Percentiles rank a stretch among this genome's conserved stretches.
Conservation (phyloP, 2,888 invertebrate genomes). For the Leucophenga montana region DNA sequence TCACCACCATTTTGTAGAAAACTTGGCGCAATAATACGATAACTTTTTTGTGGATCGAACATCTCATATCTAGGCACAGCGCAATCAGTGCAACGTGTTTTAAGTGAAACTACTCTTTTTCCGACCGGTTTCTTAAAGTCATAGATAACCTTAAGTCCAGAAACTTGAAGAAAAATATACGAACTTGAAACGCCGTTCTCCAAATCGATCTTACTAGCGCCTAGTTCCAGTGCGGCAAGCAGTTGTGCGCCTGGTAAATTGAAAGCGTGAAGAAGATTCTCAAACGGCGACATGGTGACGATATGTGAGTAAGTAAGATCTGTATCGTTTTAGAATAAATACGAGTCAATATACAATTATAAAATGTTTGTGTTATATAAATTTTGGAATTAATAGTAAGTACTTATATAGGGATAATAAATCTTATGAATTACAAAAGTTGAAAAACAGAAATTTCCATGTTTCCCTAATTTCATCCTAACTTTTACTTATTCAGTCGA, state of each 20-base stretch:
- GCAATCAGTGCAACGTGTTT: constrained; percentile 62
- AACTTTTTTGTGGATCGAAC: constrained; percentile 75
- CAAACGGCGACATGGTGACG: constrained; percentile 82
- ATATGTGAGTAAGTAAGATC: constrained; percentile 82
- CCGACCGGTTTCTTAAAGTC: constrained; percentile 77
- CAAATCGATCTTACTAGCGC: constrained; percentile 70
- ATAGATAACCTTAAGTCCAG: constrained; percentile 75
- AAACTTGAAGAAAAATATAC: constrained; percentile 74
- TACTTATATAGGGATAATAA: too few species aligned
- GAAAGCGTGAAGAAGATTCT: constrained; percentile 82
- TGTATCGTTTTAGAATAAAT: constrained; percentile 59
- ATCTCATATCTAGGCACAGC: constrained; percentile 78
- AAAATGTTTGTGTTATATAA: not conserved
- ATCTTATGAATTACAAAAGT: too few species aligned
- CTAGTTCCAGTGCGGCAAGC: constrained; percentile 77
- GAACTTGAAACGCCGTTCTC: constrained; percentile 50
- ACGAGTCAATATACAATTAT: not conserved
- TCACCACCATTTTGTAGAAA: constrained; percentile 82
- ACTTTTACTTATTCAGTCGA: too few species aligned
- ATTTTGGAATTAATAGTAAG: too few species aligned
- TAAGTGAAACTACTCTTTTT: constrained; percentile 76
- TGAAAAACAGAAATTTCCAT: too few species aligned
- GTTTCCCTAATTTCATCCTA: too few species aligned
- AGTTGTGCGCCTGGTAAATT: constrained; percentile 81
- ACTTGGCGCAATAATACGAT: constrained; percentile 78